Evolutionary conservation across 92 coral and sea anemone genomes (phyloP).

Genomic region (Desmophyllum pertusum): DNA sequence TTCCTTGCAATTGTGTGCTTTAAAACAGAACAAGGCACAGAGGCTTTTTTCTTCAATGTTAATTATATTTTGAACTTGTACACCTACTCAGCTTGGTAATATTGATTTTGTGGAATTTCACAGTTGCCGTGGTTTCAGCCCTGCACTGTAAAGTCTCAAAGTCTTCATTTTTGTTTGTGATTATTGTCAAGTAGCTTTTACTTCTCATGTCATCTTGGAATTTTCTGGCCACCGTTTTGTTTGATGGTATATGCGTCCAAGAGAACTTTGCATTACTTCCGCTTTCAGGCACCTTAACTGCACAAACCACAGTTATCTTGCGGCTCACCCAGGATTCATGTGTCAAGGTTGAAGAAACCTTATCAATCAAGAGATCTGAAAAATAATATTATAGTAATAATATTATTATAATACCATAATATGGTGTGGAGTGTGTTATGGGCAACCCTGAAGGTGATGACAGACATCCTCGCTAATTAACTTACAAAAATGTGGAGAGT

Average conservation of each 20-base stretch:
- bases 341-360: conserved; percentile 14
- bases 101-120: conserved; percentile 48
- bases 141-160: conserved; percentile 60
- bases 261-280: conserved; percentile 40
- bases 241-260: conserved; percentile 59
- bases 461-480: too few relatives aligned
- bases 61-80: too few relatives aligned
- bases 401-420: not conserved
- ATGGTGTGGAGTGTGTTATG: too few relatives aligned
- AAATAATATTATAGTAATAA: not conserved
- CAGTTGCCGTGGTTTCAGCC: conserved; percentile 57
- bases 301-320: conserved; percentile 42
- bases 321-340: conserved; percentile 61
- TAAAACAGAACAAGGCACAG: not conserved
- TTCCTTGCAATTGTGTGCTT: not conserved
- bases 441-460: too few relatives aligned
- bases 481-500: too few relatives aligned
- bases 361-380: conserved; percentile 66
- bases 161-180: conserved; percentile 44
- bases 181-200: conserved; percentile 52
- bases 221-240: conserved; percentile 50
- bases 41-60: too few relatives aligned
- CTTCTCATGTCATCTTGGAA: conserved; percentile 53
- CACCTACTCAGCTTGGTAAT: conserved; percentile 61
- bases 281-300: conserved; percentile 46